phyloP scores from a whole-genome alignment of 2,797 vertebrate genomes.

The Siniperca scherzeri region DNA sequence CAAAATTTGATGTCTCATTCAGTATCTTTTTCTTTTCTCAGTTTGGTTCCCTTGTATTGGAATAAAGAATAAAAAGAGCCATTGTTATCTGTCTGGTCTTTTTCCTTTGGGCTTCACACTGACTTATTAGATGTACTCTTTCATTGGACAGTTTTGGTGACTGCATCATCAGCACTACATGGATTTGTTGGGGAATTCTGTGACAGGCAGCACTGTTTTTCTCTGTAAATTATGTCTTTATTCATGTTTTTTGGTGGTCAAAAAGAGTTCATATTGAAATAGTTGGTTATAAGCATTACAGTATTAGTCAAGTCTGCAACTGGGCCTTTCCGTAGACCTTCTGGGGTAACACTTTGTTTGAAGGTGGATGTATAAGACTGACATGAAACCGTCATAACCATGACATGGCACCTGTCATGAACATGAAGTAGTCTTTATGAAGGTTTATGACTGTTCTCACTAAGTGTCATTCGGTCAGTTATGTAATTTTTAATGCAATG shows the following conservation, averaged over 20 bases:
- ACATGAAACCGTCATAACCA: no score
- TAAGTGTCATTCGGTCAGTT: no score
- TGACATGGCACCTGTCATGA: no score
- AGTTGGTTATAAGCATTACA: not conserved
- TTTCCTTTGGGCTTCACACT: not conserved
- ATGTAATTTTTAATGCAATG: no score
- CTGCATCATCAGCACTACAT: not conserved
- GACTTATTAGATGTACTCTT: not conserved
- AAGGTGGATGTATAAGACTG: no score
- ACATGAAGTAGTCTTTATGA: no score
- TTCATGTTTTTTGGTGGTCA: not conserved
- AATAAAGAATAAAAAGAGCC: slow-evolving; percentile 4
- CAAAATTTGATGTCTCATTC: not conserved
- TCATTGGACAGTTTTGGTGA: not conserved
- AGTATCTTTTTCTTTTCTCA: not conserved
- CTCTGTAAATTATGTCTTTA: not conserved
- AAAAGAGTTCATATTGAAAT: not conserved
- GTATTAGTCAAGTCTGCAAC: not conserved
- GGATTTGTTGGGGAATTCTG: slow-evolving; percentile 1
- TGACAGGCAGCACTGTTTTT: not conserved
- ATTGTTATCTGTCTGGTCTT: not conserved
- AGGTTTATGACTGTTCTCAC: no score
- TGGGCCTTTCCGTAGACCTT: not conserved
- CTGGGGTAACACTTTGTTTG: no score
- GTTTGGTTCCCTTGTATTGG: not conserved